A percentile compares a stretch with the other conserved stretches of the same genome.
Conservation (phyloP, 1,140 invertebrate species). For the Semibalanus balanoides region DNA sequence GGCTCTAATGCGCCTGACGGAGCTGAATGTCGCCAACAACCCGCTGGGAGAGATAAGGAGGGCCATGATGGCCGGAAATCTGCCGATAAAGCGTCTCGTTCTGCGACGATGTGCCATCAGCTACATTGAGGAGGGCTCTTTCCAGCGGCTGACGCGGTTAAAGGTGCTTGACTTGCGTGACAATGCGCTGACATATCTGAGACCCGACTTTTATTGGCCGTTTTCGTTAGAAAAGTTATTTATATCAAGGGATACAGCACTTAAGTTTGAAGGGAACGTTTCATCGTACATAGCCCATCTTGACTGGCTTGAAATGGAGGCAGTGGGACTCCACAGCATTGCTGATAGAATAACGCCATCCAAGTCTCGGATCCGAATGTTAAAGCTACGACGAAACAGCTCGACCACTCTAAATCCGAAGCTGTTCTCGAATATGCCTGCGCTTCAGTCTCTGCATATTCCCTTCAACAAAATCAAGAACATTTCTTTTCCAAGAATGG, state of each 20-base stretch:
- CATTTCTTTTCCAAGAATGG: conserved; percentile 43
- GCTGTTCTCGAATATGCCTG: conserved; percentile 18
- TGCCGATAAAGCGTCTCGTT: conserved; percentile 41
- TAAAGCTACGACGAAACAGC: conserved; percentile 18
- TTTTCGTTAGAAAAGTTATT: conserved; percentile 33
- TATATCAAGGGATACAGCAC: conserved; percentile 56
- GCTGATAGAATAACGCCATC: conserved; percentile 1
- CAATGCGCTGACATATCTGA: conserved; percentile 54
- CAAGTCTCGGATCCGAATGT: conserved; percentile 9
- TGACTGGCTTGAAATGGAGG: conserved; percentile 49
- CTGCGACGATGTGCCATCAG: conserved; percentile 44
- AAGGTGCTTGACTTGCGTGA: conserved; percentile 52
- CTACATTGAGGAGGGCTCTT: conserved; percentile 45
- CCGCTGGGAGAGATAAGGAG: conserved; percentile 26
- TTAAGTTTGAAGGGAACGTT: conserved; percentile 36
- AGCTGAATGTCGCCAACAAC: conserved; percentile 46
- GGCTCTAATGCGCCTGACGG: conserved; percentile 29
- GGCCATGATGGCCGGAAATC: conserved; percentile 41
- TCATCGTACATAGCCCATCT: conserved; percentile 57
- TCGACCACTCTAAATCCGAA: conserved; percentile 14
- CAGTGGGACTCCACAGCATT: conserved; percentile 11
- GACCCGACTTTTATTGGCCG: conserved; percentile 52
- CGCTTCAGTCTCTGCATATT: conserved; percentile 23
- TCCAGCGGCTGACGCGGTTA: conserved; percentile 45
- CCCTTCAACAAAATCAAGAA: conserved; percentile 38